A percentile compares a stretch with the other conserved stretches of the same genome.
phyloP scores from a whole-genome alignment of 2,888 invertebrate genomes.

The Laspeyria flexula region DNA sequence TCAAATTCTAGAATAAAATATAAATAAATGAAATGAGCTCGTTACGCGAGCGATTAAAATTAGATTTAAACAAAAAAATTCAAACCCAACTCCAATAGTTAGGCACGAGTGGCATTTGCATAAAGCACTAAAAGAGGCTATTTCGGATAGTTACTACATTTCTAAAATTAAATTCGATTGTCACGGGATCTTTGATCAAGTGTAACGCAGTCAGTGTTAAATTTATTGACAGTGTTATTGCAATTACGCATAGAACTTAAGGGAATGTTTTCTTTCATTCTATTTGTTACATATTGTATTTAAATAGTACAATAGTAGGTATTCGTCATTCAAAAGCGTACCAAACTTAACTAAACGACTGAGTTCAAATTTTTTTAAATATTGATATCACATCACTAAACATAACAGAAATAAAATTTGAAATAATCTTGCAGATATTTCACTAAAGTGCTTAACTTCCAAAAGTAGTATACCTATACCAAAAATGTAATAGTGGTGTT shows the following conservation, averaged over 20 bases:
- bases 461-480: conserved; percentile 2
- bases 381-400: too few species aligned
- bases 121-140: conserved; percentile 5
- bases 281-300: too few species aligned
- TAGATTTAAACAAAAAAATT: conserved; percentile 2
- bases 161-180: conserved; percentile 16
- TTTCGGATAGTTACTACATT: conserved; percentile 4
- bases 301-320: too few species aligned
- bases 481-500: conserved; percentile 3
- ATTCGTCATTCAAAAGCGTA: too few species aligned
- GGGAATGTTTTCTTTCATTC: too few species aligned
- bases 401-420: background rate
- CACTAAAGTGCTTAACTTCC: background rate
- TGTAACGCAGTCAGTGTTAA: conserved; percentile 10
- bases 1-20: background rate
- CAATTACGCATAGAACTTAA: too few species aligned
- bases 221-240: too few species aligned
- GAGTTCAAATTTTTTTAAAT: too few species aligned
- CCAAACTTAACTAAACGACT: too few species aligned
- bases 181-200: too few species aligned
- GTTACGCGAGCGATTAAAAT: conserved; percentile 4
- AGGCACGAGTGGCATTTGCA: conserved; percentile 1
- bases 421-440: background rate
- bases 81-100: conserved; percentile 1
- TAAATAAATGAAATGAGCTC: background rate